phyloP scores from a whole-genome alignment of 2,797 vertebrate genomes.

The Tapirus indicus region DNA sequence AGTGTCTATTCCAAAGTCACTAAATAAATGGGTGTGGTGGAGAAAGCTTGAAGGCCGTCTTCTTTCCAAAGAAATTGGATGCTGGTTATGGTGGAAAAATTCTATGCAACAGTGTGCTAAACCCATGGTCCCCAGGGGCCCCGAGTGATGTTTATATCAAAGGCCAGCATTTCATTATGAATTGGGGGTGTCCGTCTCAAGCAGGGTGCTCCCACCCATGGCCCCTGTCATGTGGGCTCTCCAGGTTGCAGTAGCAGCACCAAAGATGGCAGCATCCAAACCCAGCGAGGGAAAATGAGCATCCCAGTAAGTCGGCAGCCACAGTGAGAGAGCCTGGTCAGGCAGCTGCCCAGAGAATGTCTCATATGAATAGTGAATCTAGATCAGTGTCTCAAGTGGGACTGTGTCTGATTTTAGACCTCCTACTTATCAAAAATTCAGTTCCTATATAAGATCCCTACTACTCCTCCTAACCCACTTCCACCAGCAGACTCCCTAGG shows the following conservation, averaged over 20 bases:
- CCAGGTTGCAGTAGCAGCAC: neutral
- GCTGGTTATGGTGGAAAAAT: neutral
- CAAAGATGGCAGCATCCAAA: neutral
- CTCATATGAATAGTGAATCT: neutral
- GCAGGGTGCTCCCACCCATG: neutral
- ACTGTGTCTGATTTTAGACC: neutral
- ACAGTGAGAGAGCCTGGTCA: neutral
- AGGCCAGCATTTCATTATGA: neutral
- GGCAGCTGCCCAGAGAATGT: neutral
- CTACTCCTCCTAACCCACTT: neutral
- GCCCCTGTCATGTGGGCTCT: neutral
- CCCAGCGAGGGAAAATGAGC: neutral
- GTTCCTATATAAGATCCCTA: neutral
- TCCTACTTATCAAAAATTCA: neutral
- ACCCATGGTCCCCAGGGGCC: neutral
- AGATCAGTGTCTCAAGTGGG: neutral
- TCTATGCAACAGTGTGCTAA: neutral
- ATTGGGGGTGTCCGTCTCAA: neutral
- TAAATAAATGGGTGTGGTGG: neutral
- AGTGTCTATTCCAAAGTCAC: neutral
- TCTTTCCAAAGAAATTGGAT: neutral
- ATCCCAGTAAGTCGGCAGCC: rapidly evolving
- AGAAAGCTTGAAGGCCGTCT: neutral
- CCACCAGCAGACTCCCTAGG: neutral
- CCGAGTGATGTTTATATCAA: neutral